Conservation (phyloP, 37 sponge, comb jelly and placozoan species). For the Ianthella basta region DNA sequence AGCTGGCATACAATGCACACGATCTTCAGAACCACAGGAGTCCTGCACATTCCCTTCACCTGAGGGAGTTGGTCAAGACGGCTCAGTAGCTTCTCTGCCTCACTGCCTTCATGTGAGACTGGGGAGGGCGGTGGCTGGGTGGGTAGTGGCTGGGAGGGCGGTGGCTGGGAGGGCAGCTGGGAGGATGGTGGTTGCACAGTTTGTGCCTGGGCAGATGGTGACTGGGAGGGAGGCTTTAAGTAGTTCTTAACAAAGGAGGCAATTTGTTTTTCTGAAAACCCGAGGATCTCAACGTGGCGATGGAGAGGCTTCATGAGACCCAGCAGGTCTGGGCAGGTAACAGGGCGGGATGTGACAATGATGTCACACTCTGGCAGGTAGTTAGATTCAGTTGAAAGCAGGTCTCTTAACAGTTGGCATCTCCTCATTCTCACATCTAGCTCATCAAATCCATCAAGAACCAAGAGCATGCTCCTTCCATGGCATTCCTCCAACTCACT, state of each 20-base stretch:
- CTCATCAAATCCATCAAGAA: constrained; percentile 27
- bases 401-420: not conserved
- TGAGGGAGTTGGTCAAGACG: not conserved
- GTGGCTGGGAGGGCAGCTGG: too few relatives aligned
- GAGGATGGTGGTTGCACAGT: not conserved
- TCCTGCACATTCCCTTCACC: constrained; percentile 1
- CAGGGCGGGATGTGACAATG: constrained; percentile 12
- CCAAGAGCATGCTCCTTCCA: not conserved
- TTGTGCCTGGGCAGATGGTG: too few relatives aligned
- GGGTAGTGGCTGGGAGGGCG: too few relatives aligned
- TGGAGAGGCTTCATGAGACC: not conserved
- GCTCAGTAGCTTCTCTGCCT: not conserved
- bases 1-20: not conserved
- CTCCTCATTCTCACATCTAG: not conserved
- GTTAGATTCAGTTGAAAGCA: not conserved
- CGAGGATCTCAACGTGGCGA: constrained; percentile 4
- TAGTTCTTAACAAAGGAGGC: not conserved
- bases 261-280: not conserved
- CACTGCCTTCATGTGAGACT: too few relatives aligned
- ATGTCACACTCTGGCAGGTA: constrained; percentile 21
- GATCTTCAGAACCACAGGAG: constrained; percentile 12
- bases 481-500: not conserved
- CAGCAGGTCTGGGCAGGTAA: not conserved
- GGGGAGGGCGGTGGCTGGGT: too few relatives aligned
- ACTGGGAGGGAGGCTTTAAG: not conserved